Base-by-base conservation (phyloP, 2,113 vertebrate species). In the Corydoras sp. region DNA sequence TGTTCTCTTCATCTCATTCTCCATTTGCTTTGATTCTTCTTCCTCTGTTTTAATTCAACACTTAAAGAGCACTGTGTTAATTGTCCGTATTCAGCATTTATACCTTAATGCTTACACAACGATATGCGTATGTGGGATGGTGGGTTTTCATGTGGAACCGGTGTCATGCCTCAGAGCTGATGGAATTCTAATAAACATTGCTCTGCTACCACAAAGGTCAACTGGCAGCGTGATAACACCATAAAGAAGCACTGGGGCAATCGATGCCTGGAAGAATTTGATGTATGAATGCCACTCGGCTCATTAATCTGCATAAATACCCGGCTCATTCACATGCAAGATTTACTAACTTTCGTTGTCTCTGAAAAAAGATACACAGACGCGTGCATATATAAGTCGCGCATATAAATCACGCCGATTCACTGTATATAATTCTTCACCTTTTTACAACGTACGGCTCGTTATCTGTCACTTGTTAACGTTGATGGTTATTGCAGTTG, bases 241-340 rank as follows among this genome's bases (percentile, higher is more conserved):
- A 64, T 75, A 53, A 64, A 53, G 49, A 43, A 11, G 62, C 43
- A 10, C 24, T 18, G 9, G 13, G 29, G 35, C 54, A 24, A 18
- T 24, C 2, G 14, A 55, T 7, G 15, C 62, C 10, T 5, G 53
- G 43, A 49, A 12, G 14, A 13, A 8, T 31, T 31, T 55, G 72
- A 67, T 68, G 64, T 61, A 68, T 54, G 15, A 68, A 60, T 62
- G 15, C 11, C 13, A 32, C 29, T 15, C 7, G 48, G 10, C 61
- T 50, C 68, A 65, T 75, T 60, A 55, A 56, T 67, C 62, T 31
- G 18, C 18, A 24, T 59, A 65, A 32, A 76, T 10, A 43, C 59
- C 10, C 63, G 11, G 9, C 48, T 60, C 43, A 68, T 58, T 51
- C 48, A 65, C 62, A 60, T 48, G 35, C 35, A 43, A 43, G 35